Percentiles rank a stretch among this genome's conserved stretches.
Evolutionary conservation across 2,113 vertebrate species (phyloP).

Genomic region (Nibea albiflora): DNA sequence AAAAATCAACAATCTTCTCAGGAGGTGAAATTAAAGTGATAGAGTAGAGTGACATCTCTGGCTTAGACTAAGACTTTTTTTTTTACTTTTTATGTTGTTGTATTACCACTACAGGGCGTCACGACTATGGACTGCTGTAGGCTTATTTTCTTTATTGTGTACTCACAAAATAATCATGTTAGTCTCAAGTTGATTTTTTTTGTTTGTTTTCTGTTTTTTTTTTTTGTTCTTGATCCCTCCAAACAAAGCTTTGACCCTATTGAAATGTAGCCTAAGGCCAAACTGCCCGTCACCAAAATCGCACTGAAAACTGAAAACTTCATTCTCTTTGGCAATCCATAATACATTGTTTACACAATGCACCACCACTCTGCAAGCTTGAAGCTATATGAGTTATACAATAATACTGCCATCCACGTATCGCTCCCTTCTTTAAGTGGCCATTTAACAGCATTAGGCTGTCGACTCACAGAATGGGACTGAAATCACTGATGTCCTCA

Average conservation of each 20-base stretch:
- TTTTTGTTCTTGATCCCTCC: conserved; percentile 12
- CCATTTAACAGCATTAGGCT: background rate
- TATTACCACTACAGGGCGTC: background rate
- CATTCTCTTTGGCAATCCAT: conserved; percentile 27
- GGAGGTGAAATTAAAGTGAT: background rate
- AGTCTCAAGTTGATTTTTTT: no score
- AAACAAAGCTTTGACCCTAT: conserved; percentile 37
- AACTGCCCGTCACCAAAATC: conserved; percentile 27
- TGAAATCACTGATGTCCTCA: background rate
- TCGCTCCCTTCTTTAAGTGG: background rate
- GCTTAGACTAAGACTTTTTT: background rate
- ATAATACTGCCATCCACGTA: conserved; percentile 6
- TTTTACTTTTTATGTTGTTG: background rate
- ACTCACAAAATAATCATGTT: conserved; percentile 24
- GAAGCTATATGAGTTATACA: conserved; percentile 2
- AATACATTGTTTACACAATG: conserved; percentile 21
- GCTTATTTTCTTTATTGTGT: conserved; percentile 18
- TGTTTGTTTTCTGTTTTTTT: no score
- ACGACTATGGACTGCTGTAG: background rate
- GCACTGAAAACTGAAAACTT: conserved; percentile 7
- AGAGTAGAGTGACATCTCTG: background rate
- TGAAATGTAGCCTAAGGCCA: conserved; percentile 31
- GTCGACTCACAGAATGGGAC: background rate
- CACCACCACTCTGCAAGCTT: conserved; percentile 6
- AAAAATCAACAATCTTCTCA: background rate